Evolutionary conservation across 2,888 invertebrate species (phyloP).

Genomic region (Eugnorisma glareosa): DNA sequence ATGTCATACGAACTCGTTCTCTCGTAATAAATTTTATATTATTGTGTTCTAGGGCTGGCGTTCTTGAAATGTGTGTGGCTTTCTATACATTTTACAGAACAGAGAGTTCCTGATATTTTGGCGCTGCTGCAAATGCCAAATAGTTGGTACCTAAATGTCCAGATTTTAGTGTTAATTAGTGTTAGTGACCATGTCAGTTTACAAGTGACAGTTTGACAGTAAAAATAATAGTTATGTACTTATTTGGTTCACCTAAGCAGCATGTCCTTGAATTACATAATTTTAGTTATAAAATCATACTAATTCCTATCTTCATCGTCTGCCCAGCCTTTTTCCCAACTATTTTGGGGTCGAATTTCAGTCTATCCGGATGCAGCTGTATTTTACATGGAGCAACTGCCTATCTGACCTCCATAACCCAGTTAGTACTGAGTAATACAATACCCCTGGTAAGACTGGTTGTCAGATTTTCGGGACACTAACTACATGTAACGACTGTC

Average conservation of each 20-base stretch:
- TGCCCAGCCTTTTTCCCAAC: neutral
- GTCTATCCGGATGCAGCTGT: neutral
- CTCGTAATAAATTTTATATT: constrained; percentile 37
- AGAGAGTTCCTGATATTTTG: neutral
- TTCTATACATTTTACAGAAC: neutral
- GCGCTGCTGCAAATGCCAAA: neutral
- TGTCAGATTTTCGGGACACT: neutral
- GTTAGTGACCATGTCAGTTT: no score
- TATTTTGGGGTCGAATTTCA: neutral
- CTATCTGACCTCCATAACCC: neutral
- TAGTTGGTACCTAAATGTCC: no score
- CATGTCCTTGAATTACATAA: no score
- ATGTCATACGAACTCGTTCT: constrained; percentile 31
- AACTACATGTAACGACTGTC: neutral
- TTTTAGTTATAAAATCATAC: no score
- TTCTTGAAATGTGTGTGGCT: neutral
- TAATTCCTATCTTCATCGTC: neutral
- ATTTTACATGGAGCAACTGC: neutral
- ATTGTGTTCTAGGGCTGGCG: constrained; percentile 25
- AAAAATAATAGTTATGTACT: no score
- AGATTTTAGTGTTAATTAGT: no score
- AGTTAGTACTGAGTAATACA: neutral
- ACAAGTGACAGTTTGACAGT: no score
- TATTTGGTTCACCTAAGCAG: no score
- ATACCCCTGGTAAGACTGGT: neutral